A percentile compares a stretch with the other conserved stretches of the same genome.
phyloP scores from a whole-genome alignment of 2,797 vertebrate species.

The Phoebastria nigripes region DNA sequence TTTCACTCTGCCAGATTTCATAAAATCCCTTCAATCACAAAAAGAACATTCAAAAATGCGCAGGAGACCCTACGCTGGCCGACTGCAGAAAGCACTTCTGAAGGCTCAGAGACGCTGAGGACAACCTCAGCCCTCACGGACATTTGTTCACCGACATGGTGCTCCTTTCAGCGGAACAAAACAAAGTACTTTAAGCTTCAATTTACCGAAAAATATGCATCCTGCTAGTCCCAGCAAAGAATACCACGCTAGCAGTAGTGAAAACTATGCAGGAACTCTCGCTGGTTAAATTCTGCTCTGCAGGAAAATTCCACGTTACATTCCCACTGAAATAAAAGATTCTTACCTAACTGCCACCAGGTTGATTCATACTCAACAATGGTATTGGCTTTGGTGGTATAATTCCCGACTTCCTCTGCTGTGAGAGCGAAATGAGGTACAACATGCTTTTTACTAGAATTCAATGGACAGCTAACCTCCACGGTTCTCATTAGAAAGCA shows the following conservation, averaged over 20 bases:
- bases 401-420: background rate
- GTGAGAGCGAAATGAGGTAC: background rate
- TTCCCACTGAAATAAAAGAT: background rate
- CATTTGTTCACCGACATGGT: background rate
- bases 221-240: background rate
- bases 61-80: background rate
- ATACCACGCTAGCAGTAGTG: background rate
- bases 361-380: background rate
- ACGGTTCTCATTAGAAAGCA: background rate
- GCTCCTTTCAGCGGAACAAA: background rate
- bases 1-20: constrained; percentile 45
- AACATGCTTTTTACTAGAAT: background rate
- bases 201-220: background rate
- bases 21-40: background rate
- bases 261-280: background rate
- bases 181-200: background rate
- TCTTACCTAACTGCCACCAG: background rate
- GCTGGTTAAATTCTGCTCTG: background rate
- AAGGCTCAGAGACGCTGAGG: background rate
- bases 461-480: background rate
- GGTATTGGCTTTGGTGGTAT: background rate
- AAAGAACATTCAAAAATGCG: background rate
- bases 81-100: background rate
- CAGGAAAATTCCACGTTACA: background rate
- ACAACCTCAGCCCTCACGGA: background rate